These are phyloP conservation scores for Orchesella cincta DNA, from an alignment of 1,140 invertebrate species.

Conservation along the genomic window DNA sequence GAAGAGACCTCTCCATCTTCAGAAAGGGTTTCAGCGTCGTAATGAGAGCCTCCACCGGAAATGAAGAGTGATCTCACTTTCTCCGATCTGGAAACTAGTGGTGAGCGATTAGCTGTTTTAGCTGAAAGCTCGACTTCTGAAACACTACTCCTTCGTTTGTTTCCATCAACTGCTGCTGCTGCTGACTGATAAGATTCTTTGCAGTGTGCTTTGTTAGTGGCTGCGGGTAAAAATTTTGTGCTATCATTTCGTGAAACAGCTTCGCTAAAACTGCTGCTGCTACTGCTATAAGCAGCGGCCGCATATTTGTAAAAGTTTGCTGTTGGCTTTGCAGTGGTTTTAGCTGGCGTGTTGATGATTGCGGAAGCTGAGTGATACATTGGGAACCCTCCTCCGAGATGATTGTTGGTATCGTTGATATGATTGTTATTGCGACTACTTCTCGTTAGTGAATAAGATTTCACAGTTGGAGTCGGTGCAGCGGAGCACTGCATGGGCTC, in stretches of 20 bases:
- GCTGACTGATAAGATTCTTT: no score
- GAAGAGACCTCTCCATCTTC: conserved; percentile 50
- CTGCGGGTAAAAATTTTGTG: neutral
- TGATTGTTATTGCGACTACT: neutral
- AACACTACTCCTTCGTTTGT: conserved; percentile 36
- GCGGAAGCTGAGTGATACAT: conserved; percentile 13
- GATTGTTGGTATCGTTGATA: neutral
- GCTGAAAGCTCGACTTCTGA: conserved; percentile 41
- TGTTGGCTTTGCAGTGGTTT: neutral
- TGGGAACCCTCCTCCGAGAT: neutral
- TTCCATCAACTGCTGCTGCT: no score
- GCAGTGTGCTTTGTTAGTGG: no score
- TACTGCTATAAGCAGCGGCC: neutral
- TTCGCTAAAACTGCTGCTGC: conserved; percentile 8
- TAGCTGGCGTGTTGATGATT: neutral
- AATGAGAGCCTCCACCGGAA: neutral
- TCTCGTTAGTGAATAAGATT: conserved; percentile 10
- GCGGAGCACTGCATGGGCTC: neutral
- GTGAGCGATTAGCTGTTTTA: neutral
- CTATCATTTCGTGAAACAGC: neutral
- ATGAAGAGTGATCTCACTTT: conserved; percentile 44
- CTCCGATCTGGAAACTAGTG: neutral
- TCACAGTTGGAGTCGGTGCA: neutral
- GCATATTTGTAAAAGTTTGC: neutral
- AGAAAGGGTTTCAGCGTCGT: conserved; percentile 40